Conservation (phyloP, 2,888 invertebrate genomes). For the Ectemnius continuus region DNA sequence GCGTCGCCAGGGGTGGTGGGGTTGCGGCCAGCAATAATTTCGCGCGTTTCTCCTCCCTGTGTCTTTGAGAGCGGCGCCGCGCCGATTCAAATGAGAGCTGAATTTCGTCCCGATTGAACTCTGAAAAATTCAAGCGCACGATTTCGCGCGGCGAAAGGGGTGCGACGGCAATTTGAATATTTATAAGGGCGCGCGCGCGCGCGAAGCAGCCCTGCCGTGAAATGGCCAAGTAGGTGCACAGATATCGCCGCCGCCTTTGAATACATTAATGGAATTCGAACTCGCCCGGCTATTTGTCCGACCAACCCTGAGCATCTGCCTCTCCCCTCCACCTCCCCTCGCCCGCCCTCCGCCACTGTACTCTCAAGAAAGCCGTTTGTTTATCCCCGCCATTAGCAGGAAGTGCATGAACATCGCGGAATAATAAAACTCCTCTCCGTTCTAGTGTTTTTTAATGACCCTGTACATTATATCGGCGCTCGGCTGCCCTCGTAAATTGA, state of each 20-base stretch:
- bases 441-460: too few species aligned
- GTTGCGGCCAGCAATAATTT: too few species aligned
- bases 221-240: conserved; percentile 57
- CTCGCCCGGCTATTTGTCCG: conserved; percentile 10
- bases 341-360: neutral
- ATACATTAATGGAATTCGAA: conserved; percentile 55
- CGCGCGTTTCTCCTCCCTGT: too few species aligned
- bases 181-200: conserved; percentile 58
- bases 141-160: conserved; percentile 49
- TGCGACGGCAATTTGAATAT: conserved; percentile 63
- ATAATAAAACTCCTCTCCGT: too few species aligned
- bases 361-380: neutral
- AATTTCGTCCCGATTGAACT: conserved; percentile 58
- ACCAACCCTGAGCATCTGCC: conserved; percentile 14
- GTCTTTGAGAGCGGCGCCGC: conserved; percentile 5
- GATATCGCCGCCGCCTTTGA: conserved; percentile 53
- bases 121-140: conserved; percentile 65
- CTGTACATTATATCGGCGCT: too few species aligned
- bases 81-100: conserved; percentile 56
- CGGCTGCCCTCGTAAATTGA: too few species aligned
- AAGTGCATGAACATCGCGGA: too few species aligned
- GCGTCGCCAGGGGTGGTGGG: too few species aligned
- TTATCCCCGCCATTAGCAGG: neutral
- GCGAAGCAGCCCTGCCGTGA: conserved; percentile 47
- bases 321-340: too few species aligned